Evolutionary conservation across 2,888 invertebrate genomes (phyloP).

Genomic region (Agrotis puta): DNA sequence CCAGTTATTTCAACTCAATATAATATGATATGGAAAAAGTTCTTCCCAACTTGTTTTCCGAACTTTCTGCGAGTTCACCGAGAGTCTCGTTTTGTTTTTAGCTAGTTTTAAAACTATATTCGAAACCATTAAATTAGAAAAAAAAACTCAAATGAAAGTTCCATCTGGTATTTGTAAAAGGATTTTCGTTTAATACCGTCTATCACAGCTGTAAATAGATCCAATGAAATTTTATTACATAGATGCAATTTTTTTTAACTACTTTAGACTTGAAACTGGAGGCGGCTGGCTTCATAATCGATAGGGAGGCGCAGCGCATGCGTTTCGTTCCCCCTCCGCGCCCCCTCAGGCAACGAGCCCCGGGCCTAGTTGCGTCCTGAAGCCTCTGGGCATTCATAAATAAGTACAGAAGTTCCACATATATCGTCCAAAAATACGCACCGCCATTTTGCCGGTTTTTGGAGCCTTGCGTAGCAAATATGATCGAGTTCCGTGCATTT

Average conservation of each 20-base stretch:
- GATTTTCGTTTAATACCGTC: not conserved
- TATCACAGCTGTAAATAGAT: not conserved
- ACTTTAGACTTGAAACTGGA: conserved; percentile 52
- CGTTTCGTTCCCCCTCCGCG: conserved; percentile 47
- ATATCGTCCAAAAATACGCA: not conserved
- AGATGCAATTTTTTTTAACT: conserved; percentile 60
- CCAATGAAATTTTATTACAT: conserved; percentile 26
- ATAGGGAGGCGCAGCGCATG: conserved; percentile 65
- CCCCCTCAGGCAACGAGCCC: conserved; percentile 29
- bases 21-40: conserved; percentile 28
- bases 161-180: not conserved
- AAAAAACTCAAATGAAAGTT: not conserved
- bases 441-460: not conserved
- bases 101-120: not conserved
- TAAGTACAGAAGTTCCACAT: conserved; percentile 38
- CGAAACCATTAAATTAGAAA: not conserved
- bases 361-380: conserved; percentile 67
- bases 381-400: conserved; percentile 62
- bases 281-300: conserved; percentile 62
- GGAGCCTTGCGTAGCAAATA: not conserved
- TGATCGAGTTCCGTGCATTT: not conserved
- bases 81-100: not conserved
- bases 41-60: conserved; percentile 4
- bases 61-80: conserved; percentile 11
- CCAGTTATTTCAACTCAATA: conserved; percentile 31